Conservation (phyloP, 2,888 invertebrate species). For the Chrysolina haemoptera region DNA sequence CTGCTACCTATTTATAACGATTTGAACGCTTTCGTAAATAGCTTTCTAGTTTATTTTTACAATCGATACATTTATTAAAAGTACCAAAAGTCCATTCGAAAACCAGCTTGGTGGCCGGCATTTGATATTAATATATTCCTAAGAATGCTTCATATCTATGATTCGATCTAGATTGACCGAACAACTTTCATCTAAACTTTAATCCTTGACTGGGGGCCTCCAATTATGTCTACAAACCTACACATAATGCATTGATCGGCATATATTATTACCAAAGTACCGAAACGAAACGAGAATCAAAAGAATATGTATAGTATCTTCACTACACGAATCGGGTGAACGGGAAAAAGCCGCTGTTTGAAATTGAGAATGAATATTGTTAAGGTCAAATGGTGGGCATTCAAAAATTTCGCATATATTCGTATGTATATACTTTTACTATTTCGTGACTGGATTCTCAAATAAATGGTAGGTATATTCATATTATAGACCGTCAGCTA, state of each 20-base stretch:
- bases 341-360: too few relatives aligned
- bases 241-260: constrained; percentile 31
- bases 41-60: constrained; percentile 34
- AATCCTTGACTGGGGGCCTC: constrained; percentile 42
- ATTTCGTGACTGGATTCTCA: too few relatives aligned
- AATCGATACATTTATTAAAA: constrained; percentile 39
- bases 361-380: too few relatives aligned
- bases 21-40: not conserved
- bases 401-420: too few relatives aligned
- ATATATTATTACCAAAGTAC: constrained; percentile 9
- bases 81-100: constrained; percentile 29
- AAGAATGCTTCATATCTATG: constrained; percentile 43
- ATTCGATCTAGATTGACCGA: constrained; percentile 48
- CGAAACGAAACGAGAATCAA: constrained; percentile 10
- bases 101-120: constrained; percentile 37
- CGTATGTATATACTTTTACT: too few relatives aligned
- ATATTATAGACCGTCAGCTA: too few relatives aligned
- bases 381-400: too few relatives aligned
- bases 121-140: constrained; percentile 42
- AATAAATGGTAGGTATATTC: too few relatives aligned
- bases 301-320: not conserved
- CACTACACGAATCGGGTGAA: not conserved
- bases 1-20: not conserved
- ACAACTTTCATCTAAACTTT: constrained; percentile 46
- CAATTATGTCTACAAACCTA: constrained; percentile 37